A percentile compares a stretch with the other conserved stretches of the same genome.
Evolutionary conservation across 2,797 vertebrate species (phyloP).

Genomic region (Schizothorax lantsangensis): DNA sequence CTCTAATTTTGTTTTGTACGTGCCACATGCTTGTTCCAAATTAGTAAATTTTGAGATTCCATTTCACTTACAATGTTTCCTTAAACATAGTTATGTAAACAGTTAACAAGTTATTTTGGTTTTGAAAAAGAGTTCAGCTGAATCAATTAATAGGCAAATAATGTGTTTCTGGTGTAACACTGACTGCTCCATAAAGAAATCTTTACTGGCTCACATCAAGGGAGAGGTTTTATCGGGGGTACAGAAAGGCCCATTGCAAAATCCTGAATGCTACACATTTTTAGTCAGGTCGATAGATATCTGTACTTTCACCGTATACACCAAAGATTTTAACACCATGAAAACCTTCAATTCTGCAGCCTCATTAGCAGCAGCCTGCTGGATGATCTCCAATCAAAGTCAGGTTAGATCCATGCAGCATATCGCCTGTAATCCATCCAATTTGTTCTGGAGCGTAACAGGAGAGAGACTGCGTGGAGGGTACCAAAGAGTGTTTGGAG

Average conservation of each 20-base stretch:
- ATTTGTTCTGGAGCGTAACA: conserved; percentile 63
- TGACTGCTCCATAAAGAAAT: conserved; percentile 14
- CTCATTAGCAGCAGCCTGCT: conserved; percentile 55
- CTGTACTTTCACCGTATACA: conserved; percentile 30
- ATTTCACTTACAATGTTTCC: background rate
- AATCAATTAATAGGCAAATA: conserved; percentile 12
- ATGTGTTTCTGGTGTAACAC: conserved; percentile 12
- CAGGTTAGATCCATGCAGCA: conserved; percentile 53
- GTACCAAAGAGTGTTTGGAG: conserved; percentile 52
- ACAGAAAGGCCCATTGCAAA: background rate
- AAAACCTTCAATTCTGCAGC: conserved; percentile 27
- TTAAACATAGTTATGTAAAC: background rate
- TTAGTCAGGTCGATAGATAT: conserved; percentile 45
- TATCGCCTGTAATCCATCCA: conserved; percentile 67
- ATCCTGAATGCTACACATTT: conserved; percentile 23
- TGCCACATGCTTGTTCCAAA: background rate
- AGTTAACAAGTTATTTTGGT: background rate
- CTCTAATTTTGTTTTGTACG: background rate
- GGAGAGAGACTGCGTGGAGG: conserved; percentile 33
- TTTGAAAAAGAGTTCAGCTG: background rate
- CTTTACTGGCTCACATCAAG: background rate
- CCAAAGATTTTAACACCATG: conserved; percentile 18
- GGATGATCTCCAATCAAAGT: conserved; percentile 40
- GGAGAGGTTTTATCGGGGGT: background rate
- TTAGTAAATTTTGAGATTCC: background rate